Evolutionary conservation across 2,797 vertebrate species (phyloP), one percentile per base, ranked within the genome.

Genomic region (Melanotaenia trifasciata): DNA sequence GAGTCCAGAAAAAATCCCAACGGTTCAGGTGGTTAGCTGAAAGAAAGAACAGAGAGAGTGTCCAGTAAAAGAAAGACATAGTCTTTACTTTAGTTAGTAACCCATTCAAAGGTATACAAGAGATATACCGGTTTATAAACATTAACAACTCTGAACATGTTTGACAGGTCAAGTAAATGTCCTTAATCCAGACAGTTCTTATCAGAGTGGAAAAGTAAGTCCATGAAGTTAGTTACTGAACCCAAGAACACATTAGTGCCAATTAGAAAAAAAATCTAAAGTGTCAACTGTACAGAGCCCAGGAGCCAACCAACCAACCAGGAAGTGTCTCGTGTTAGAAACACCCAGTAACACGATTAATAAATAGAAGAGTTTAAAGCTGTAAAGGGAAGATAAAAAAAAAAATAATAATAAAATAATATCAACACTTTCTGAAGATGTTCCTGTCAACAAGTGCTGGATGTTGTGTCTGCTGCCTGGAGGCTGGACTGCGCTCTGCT

Each of bases 1-100:
- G 72, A 93, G 93, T 96, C 93, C 94, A 95, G 88, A 90, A 87
- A 88, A 83, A 89, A 79, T 93, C 95, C 96, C 94, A 91, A 87
- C 53, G 91, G 84, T 91, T 95, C 92, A 94, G 81, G 89, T 87
- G 95, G 95, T 99, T 98, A 99, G 94, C 97, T 99, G 96, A 74
- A 96, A 91, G 79, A 90, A 77, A 94, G 84, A 89, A 84, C 83
- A 86, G 82, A 94, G 89, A 91, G 64, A 38, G 86, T 87, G 86
- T 93, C 90, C 80, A 91, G 89, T 94, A 74, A 93, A 92, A 88
- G 88, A 72, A 79, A 76, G 62, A 70, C 54, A 51, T 76, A 20
- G 80, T 64, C 20, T 74, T 68, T 35, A 69, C 40, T 38, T 47
- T 58, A n/a, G 91, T 93, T 93, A 93, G 93, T 91, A 77, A 66